phyloP scores from a whole-genome alignment of 2,888 invertebrate genomes.

The Melanchra persicariae region DNA sequence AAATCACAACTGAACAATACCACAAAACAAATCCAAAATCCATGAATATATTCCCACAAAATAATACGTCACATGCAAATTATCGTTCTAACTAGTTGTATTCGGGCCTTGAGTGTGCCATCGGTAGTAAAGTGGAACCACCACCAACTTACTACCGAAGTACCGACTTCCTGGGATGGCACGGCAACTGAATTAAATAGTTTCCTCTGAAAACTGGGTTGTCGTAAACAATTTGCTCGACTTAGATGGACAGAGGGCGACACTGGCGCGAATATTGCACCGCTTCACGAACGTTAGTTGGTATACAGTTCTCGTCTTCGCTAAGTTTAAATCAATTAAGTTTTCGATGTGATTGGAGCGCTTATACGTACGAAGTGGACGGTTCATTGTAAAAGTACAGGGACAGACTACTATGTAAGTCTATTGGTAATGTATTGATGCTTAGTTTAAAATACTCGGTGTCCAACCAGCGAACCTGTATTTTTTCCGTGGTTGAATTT shows the following conservation, averaged over 20 bases:
- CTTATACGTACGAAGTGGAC: conserved; percentile 4
- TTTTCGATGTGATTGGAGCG: conserved; percentile 49
- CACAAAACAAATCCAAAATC: neutral
- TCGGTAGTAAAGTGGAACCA: conserved; percentile 75
- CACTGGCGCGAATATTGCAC: conserved; percentile 65
- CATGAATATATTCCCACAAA: conserved; percentile 25
- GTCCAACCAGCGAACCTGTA: neutral
- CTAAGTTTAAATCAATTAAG: conserved; percentile 58
- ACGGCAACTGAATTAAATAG: conserved; percentile 86
- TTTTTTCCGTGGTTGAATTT: too few relatives aligned
- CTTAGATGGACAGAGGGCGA: conserved; percentile 71
- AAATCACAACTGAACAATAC: conserved; percentile 9
- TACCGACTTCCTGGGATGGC: conserved; percentile 73
- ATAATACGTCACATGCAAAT: conserved; percentile 48
- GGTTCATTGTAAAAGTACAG: neutral
- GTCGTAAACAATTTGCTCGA: conserved; percentile 83
- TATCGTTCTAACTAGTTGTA: conserved; percentile 51
- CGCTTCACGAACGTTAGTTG: conserved; percentile 45
- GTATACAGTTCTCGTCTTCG: conserved; percentile 49
- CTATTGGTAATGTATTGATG: neutral
- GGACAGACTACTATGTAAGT: neutral
- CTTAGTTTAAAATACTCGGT: too few relatives aligned
- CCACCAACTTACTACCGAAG: conserved; percentile 76
- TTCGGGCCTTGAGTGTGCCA: conserved; percentile 54
- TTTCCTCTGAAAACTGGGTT: conserved; percentile 84